Evolutionary conservation across 30 jellyfish, hydroid and myxozoan species (phyloP), one percentile per base, ranked within the genome.

Genomic region (Cassiopea andromeda): DNA sequence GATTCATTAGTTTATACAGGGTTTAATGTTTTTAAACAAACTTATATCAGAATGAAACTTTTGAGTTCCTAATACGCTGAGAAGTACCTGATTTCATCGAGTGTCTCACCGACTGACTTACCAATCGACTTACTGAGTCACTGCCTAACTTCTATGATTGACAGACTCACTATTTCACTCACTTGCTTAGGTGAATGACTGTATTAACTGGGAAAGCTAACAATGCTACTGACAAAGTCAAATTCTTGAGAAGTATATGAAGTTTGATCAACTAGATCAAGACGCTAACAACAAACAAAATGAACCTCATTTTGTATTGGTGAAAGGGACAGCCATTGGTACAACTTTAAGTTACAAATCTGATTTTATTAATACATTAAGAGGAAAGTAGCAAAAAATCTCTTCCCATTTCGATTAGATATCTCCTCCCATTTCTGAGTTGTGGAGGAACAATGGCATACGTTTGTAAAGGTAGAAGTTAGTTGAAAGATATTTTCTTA

Each of bases 401-500:
- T 3, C 12, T 54, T 54, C 0, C 12, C 64, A 0, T 54, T 0
- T 10, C 12, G 64, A 54, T 6, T 54, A 54, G 64, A 54, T 3
- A 54, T 54, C 64, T 54, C 64, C 64, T 54, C 12, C 64, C 64
- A 10, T 54, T 54, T 54, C 12, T 10, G 12, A 54, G 12, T 3
- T 54, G 64, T 54, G 64, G 64, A 54, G 10, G 38, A 27, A 27
- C 38, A 27, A 27, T 27, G 38, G 38, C 38, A 27, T 27, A 27
- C 38, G 38, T 27, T 3, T 54, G 64, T 54, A 54, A 54, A 54
- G 64, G 64, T 54, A 54, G 7, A 54, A 10, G 12, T 54, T 54
- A 54, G 38, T 54, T 54, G 64, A 54, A 54, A 10, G 12, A 6
- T 54, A 54, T 54, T 54, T 2, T 64, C 95, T 91, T 72, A 95